Percentiles rank a stretch among this genome's conserved stretches.
Evolutionary conservation across 1,140 invertebrate genomes (phyloP).

Genomic region (Caenorhabditis remanei): DNA sequence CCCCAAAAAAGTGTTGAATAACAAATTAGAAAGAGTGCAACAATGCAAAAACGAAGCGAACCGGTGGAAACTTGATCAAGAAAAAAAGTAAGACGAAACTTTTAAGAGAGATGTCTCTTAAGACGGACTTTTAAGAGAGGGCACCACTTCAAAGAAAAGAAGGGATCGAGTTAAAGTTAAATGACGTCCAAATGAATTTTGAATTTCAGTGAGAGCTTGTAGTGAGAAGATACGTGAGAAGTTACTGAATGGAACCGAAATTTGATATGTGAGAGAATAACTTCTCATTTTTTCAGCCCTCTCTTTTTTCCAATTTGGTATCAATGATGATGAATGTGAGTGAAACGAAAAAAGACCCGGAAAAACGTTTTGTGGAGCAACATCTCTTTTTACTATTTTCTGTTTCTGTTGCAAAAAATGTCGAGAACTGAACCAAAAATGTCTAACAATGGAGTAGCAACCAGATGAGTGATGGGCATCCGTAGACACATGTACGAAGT

Average conservation of each 20-base stretch:
- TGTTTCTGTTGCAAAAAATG: slow-evolving; percentile 10
- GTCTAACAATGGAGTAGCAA: no score
- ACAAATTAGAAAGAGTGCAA: slow-evolving; percentile 53
- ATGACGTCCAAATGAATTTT: slow-evolving; percentile 35
- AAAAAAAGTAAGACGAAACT: slow-evolving; percentile 34
- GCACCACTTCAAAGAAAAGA: not conserved
- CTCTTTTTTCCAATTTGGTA: slow-evolving; percentile 5
- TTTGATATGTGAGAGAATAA: slow-evolving; percentile 56
- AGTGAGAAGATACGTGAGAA: slow-evolving; percentile 21
- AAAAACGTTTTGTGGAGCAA: not conserved
- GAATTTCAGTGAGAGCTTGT: slow-evolving; percentile 12
- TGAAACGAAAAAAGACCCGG: not conserved
- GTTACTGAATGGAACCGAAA: slow-evolving; percentile 49
- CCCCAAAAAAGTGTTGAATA: slow-evolving; percentile 49
- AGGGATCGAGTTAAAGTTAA: slow-evolving; percentile 50
- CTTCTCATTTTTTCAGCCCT: slow-evolving; percentile 31
- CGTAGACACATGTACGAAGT: not conserved
- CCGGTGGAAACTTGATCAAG: slow-evolving; percentile 53
- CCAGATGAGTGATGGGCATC: not conserved
- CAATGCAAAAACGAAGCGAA: slow-evolving; percentile 43
- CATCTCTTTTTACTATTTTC: slow-evolving; percentile 15
- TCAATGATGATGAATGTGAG: slow-evolving; percentile 5
- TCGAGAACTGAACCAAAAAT: not conserved
- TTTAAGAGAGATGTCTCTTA: not conserved
- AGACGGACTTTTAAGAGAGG: not conserved